Evolutionary conservation across 2,113 vertebrate species (phyloP), one percentile per base, ranked within the genome.

Genomic region (Chrysemys picta): DNA sequence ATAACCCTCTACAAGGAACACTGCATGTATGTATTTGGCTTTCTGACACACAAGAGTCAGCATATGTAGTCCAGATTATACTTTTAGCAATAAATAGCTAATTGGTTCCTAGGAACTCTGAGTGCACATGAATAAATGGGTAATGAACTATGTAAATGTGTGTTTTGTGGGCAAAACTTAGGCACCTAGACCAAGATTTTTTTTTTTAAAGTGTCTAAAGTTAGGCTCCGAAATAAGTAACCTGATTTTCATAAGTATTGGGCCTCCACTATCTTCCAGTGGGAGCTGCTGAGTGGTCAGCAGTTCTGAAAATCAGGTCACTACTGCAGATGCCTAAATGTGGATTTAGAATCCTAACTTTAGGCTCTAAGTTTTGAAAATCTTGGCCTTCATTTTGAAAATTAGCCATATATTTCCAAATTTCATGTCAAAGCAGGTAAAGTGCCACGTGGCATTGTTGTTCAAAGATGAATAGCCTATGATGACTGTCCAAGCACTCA

Each of bases 241-340:
- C 83, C 47, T 80, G 35, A 1, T 86, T 93, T 92, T 80, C 12
- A 0, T 65, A 88, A n/a, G 47, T 42, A 79, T 83, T 31, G 6
- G 21, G 92, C 94, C 92, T 24, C 88, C 86, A 59, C 16, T 1
- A 2, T 78, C 72, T 95, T 89, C 49, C 25, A 83, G 50, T 54
- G 8, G 96, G 89, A 95, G 50, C 53, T 88, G 89, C 57, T 5
- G 3, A 91, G 93, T 79, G 92, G 14, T 4, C 88, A 92, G 50
- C 65, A 87, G 45, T 92, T 85, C 9, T 87, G 62, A 94, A 96
- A 96, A 97, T 59, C 42, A 88, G 92, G 81, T 42, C 84, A 52
- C 53, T 83, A 86, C 80, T 82, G 88, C 81, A 86, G 35, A 6
- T 65, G 88, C 42, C 42, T 45, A 25, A 76, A 45, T 47, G n/a